Conservation (phyloP, 2,113 vertebrate genomes). For the Seriola aureovittata region DNA sequence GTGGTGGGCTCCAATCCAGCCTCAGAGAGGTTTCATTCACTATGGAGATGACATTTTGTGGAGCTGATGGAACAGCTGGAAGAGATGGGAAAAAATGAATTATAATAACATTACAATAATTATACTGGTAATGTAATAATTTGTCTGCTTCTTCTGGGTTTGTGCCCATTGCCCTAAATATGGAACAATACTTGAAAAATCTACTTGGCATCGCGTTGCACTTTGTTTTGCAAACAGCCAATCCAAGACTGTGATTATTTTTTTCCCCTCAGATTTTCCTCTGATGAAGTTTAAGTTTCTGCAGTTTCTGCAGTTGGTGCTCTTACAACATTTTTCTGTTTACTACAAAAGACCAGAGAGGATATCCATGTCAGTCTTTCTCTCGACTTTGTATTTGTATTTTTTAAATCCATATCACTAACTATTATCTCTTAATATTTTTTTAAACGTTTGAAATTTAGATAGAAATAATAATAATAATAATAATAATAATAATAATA, state of each 20-base stretch:
- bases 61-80: conserved; percentile 91
- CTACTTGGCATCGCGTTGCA: not conserved
- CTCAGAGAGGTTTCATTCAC: conserved; percentile 95
- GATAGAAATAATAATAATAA: too few species aligned
- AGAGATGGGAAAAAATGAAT: not conserved
- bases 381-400: too few species aligned
- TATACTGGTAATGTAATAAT: not conserved
- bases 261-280: not conserved
- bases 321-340: too few species aligned
- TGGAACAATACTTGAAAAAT: not conserved
- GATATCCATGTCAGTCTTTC: too few species aligned
- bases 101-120: too few species aligned
- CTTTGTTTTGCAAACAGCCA: too few species aligned
- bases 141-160: not conserved
- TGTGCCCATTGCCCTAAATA: not conserved
- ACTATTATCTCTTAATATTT: too few species aligned
- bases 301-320: too few species aligned
- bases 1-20: conserved; percentile 91
- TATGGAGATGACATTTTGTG: conserved; percentile 92
- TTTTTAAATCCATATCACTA: too few species aligned
- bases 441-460: too few species aligned
- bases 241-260: not conserved
- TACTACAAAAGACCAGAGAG: too few species aligned
- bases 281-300: not conserved
- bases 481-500: too few species aligned